Evolutionary conservation across 2,888 invertebrate species (phyloP), one percentile per base, ranked within the genome.

Genomic region (Oxytorus armatus): DNA sequence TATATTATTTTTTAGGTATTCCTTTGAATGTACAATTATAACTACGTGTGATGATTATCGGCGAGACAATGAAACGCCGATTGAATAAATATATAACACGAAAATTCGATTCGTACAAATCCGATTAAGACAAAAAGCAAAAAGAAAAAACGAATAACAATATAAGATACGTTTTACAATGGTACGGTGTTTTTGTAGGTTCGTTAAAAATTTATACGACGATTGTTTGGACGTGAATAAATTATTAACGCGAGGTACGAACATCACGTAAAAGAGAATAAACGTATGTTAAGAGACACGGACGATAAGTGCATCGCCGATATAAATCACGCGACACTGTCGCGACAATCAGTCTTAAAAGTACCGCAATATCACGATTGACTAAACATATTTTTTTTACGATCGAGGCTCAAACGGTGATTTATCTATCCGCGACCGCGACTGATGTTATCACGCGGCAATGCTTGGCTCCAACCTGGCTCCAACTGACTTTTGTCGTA

Each of bases 401-500:
- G 44, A 70, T 53, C 18, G 10, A 59, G 53, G 29, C 53, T 42
- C 66, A 49, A 36, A 59, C 1, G 14, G 18, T 1, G 21, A 33
- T 49, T 21, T 51, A 21, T 18, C 36, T 39, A 39, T 29, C 14
- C 66, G 55, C 80, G 77, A 39, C 65, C 47, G 70, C 72, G 44
- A 42, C 61, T 57, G 80, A 73, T 73, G 73, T 49, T 80, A 69
- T 55, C 77, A 36, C 80, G 68, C 80, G 63, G 61, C 57, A 73
- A 47, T 73, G n/a, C n/a, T n/a, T n/a, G n/a, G n/a, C n/a, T n/a
- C n/a, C n/a, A n/a, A n/a, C 68, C 23, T 61, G 49, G 73, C 77
- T 73, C 68, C 18, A 70, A 80, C 80, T 80, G 63, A 23, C 10
- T 63, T 16, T 51, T 51, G 21, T 23, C 66, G 36, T 7, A 3